Base-by-base conservation (phyloP, 2,113 vertebrate species). In the Rhinoptilus africanus region DNA sequence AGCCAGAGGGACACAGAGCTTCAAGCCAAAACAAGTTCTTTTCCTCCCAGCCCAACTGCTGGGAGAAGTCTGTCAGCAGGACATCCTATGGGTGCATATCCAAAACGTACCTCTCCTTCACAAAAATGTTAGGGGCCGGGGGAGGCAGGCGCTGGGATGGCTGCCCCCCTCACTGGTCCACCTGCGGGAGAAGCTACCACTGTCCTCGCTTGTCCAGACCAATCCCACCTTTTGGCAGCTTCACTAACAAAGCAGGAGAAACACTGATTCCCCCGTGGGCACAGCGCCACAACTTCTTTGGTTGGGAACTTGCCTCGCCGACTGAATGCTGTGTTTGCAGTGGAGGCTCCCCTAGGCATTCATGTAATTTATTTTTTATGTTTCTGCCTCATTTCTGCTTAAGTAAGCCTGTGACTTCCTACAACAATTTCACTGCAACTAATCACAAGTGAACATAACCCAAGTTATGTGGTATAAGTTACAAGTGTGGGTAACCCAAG, bases 361-460 rank as follows among this genome's bases (percentile, higher is more conserved):
- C 2, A 0, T 43, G 57, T 60, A 34, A 92, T 92, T 91, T 73
- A 47, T 67, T 57, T 88, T 91, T 92, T 48, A 48, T 64, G 59
- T 77, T 91, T 80, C 73, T 69, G 51, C 72, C 39, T 95, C 94
- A 89, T 80, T 89, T 89, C 76, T 88, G 67, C 83, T 85, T 76
- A 80, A 85, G 71, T 67, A 83, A 91, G 53, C 43, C 75, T 53
- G 47, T 39, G 67, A 73, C 63, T 92, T 86, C 76, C 75, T 84
- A 69, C 80, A 72, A 59, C 32, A 72, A 34, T 72, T 92, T 71
- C 79, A 74, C 83, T 7, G 2, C 73, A 92, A 91, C 72, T 91
- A 73, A 84, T 77, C 80, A 50, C 59, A 80, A 91, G 50, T 19
- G 45, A 94, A 89, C 37, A 78, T n/a, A 79, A 89, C 63, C 60